phyloP scores from a whole-genome alignment of 2,888 invertebrate genomes.

The Hirtodrosophila trivittata region DNA sequence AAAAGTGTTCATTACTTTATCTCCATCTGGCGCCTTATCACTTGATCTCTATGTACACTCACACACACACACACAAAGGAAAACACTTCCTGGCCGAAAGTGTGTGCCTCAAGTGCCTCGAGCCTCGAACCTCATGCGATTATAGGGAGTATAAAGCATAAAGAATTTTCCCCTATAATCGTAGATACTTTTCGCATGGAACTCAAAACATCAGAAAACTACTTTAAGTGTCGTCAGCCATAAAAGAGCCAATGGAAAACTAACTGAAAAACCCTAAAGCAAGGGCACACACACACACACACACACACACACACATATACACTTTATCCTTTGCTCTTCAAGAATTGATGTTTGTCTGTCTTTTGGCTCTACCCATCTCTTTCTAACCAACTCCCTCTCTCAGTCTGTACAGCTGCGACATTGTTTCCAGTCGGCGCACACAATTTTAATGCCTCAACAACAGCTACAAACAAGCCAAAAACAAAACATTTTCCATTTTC shows the following conservation, averaged over 20 bases:
- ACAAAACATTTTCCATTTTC: slow-evolving; percentile 66
- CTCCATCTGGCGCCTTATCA: slow-evolving; percentile 36
- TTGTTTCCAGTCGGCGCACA: slow-evolving; percentile 53
- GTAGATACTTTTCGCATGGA: slow-evolving; percentile 36
- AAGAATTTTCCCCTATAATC: slow-evolving; percentile 45
- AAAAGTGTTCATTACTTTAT: slow-evolving; percentile 10
- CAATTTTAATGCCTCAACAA: slow-evolving; percentile 42
- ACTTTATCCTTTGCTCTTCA: slow-evolving; percentile 11
- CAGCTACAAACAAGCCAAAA: slow-evolving; percentile 22
- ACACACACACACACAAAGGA: slow-evolving; percentile 2
- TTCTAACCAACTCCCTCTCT: not conserved
- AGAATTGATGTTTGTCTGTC: slow-evolving; percentile 34
- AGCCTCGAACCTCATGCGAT: no score
- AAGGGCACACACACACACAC: slow-evolving; percentile 23
- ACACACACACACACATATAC: slow-evolving; percentile 18
- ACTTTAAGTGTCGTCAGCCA: slow-evolving; percentile 65
- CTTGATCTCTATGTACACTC: slow-evolving; percentile 28
- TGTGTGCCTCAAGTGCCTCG: slow-evolving; percentile 30
- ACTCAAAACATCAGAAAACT: slow-evolving; percentile 60
- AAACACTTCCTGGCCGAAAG: slow-evolving; percentile 32
- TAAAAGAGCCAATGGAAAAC: slow-evolving; percentile 38
- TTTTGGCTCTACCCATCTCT: slow-evolving; percentile 6
- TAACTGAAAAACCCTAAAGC: slow-evolving; percentile 22
- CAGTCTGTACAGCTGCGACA: slow-evolving; percentile 65
- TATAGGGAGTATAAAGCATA: slow-evolving; percentile 1